Base-by-base conservation (phyloP, 2,888 invertebrate species). In the Diplazon laetatorius region DNA sequence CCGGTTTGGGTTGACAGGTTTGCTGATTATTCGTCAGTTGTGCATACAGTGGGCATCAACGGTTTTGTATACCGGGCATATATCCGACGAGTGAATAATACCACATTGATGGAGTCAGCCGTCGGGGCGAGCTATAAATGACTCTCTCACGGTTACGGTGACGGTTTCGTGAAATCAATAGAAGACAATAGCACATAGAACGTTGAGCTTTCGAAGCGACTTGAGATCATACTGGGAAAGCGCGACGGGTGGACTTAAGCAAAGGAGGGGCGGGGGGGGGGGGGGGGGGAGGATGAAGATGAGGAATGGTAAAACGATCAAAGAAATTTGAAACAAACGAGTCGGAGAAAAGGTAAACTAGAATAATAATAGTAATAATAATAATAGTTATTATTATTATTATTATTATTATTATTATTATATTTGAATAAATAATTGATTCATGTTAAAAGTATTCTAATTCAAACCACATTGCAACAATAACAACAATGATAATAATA, bases 141-240 rank as follows among this genome's bases (percentile, higher is more conserved):
- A 71, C 60, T 52, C 37, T n/a, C n/a, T n/a, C n/a, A n/a, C n/a
- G 69, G 65, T 55, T 44, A 69, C 63, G 48, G 25, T 42, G 62
- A 39, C 44, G 60, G 76, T 65, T 75, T 65, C 69, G 52, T n/a
- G 65, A 73, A 80, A 80, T 80, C 80, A 70, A 80, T 80, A 70
- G 46, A 50, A 80, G 73, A 80, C 80, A 80, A 80, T 80, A 69
- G 80, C 30, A 48, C n/a, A n/a, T n/a, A n/a, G 55, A 63, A 42
- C 72, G 60, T 52, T 50, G 71, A 60, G 68, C 48, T 48, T 22
- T 22, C n/a, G 57, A 63, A 55, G 62, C 48, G 69, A 69, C 57
- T 69, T 48, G n/a, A 42, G 57, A n/a, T n/a, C n/a, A n/a, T n/a
- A n/a, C n/a, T n/a, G n/a, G n/a, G n/a, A n/a, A n/a, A n/a, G n/a